Evolutionary conservation across 2,888 invertebrate genomes (phyloP), one percentile per base, ranked within the genome.

Genomic region (Euspilapteryx auroguttella): DNA sequence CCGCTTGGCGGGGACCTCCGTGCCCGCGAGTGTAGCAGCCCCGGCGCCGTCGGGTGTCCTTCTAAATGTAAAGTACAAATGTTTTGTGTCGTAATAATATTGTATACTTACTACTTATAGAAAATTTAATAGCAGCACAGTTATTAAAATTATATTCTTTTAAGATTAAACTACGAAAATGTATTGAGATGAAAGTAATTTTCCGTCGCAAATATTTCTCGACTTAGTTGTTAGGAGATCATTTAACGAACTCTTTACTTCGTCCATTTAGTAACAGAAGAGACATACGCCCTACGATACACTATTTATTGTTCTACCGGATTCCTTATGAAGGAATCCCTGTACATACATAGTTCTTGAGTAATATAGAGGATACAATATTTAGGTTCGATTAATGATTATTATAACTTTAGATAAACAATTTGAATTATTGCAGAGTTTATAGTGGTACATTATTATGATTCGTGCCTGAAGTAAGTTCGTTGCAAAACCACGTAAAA

Each of bases 31-130:
- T n/a, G n/a, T n/a, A n/a, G n/a, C n/a, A n/a, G n/a, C n/a, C n/a
- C n/a, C n/a, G n/a, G n/a, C n/a, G n/a, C 49, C 17, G 17, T 6
- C 17, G 5, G 17, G 17, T 17, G 17, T 8, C 17, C 17, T 5
- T 17, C 8, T 6, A 17, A 57, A 62, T 68, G 57, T 57, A 69
- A 68, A 76, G 76, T 76, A 77, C 76, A 77, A 77, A 71, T 73
- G 71, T 66, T 65, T 65, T 68, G 66, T 69, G 65, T 69, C 62
- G 63, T 69, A 71, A 66, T 68, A n/a, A n/a, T n/a, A n/a, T n/a
- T 62, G 61, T 62, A 63, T 66, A 64, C 68, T 59, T 66, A 69
- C 61, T 64, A 58, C 68, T 61, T 64, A 61, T 49, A 49, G 17
- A 17, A 8, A 54, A 55, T 44, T 59, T 59, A 63, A 26, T 25